phyloP scores from a whole-genome alignment of 2,797 vertebrate genomes.

The Hafferia zeledoni region DNA sequence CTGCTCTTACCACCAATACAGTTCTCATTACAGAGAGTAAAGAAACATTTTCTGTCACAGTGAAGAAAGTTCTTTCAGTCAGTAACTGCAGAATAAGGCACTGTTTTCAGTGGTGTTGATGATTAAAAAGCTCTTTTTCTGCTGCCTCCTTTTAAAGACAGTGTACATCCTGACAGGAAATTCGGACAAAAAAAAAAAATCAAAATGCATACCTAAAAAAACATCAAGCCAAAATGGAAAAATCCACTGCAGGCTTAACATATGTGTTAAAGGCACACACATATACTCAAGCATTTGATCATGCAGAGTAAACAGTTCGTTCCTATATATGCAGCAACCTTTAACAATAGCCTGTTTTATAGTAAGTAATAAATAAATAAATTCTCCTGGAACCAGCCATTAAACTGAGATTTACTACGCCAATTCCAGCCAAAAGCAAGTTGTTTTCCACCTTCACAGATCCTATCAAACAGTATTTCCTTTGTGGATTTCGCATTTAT shows the following conservation, averaged over 20 bases:
- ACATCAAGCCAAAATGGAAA: background rate
- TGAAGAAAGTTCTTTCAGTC: constrained; percentile 1
- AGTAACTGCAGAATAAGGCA: constrained; percentile 3
- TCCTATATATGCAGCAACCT: background rate
- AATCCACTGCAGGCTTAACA: background rate
- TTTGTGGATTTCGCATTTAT: background rate
- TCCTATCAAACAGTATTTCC: background rate
- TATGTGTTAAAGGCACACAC: background rate
- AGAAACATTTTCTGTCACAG: background rate
- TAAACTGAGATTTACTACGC: background rate
- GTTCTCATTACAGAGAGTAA: background rate
- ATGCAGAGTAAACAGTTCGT: background rate
- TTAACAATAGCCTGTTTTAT: background rate
- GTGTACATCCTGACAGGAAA: constrained; percentile 16
- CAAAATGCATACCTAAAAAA: background rate
- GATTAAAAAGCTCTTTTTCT: constrained; percentile 36
- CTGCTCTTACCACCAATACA: background rate
- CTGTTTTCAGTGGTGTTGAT: background rate
- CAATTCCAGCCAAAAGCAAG: background rate
- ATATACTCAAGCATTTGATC: background rate
- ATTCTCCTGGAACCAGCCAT: background rate
- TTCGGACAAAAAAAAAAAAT: background rate
- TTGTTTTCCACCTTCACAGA: background rate
- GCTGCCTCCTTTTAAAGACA: background rate
- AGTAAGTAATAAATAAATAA: background rate